A percentile compares a stretch with the other conserved stretches of the same genome.
Conservation (phyloP, 30 jellyfish, hydroid and myxozoan genomes). For the Chironex yamaguchii region DNA sequence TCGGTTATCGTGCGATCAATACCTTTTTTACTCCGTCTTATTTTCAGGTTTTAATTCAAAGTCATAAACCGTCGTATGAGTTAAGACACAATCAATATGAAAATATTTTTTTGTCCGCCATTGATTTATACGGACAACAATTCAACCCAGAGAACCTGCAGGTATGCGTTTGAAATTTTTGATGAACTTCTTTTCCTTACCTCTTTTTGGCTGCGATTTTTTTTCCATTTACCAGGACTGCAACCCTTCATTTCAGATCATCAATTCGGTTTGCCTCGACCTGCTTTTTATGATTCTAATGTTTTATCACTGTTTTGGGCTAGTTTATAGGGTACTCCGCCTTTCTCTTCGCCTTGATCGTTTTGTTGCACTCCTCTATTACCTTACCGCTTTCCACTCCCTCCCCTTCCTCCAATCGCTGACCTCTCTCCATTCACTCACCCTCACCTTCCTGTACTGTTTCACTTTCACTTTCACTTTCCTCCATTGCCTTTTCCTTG, state of each 20-base stretch:
- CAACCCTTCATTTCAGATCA: too few relatives aligned
- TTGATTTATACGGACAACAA: slow-evolving; percentile 94
- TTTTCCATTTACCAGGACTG: too few relatives aligned
- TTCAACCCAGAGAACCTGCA: slow-evolving; percentile 95
- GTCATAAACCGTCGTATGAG: slow-evolving; percentile 95
- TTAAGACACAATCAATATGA: slow-evolving; percentile 94
- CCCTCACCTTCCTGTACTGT: too few relatives aligned
- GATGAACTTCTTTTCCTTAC: neutral
- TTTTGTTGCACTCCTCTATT: too few relatives aligned
- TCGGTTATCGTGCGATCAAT: neutral
- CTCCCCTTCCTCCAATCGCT: too few relatives aligned
- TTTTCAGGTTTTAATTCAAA: slow-evolving; percentile 77
- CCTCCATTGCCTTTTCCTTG: neutral
- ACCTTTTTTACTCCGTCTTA: neutral
- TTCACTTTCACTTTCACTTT: too few relatives aligned
- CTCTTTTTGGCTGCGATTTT: neutral
- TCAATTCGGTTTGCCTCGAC: too few relatives aligned
- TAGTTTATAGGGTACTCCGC: too few relatives aligned
- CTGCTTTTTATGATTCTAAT: neutral
- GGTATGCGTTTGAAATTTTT: slow-evolving; percentile 39
- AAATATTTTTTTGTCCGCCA: slow-evolving; percentile 92
- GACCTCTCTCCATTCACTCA: too few relatives aligned
- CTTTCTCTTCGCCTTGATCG: too few relatives aligned
- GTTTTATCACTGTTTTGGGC: neutral
- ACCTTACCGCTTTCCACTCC: too few relatives aligned